These are phyloP conservation scores for Epizoanthus scotinus DNA, from an alignment of 92 coral and sea anemone genomes.

Conservation along the genomic window DNA sequence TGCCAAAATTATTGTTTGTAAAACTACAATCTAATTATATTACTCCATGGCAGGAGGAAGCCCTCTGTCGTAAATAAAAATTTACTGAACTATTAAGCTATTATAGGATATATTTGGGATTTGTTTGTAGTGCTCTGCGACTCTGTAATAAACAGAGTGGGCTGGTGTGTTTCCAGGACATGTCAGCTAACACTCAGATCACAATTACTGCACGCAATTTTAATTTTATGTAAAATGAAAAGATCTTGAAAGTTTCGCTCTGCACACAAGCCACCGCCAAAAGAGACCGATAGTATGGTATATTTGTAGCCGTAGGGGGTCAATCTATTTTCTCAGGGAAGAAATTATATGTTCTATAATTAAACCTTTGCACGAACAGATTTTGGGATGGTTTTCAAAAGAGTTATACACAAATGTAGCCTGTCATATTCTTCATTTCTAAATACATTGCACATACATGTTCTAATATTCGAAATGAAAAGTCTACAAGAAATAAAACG, in stretches of 20 bases:
- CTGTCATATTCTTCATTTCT: background rate
- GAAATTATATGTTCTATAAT: background rate
- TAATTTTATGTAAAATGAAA: background rate
- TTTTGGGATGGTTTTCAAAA: background rate
- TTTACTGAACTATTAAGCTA: too few relatives aligned
- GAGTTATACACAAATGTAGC: background rate
- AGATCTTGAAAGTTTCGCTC: background rate
- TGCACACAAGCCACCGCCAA: constrained; percentile 31
- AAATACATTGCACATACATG: background rate
- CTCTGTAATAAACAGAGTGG: too few relatives aligned
- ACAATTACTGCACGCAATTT: background rate
- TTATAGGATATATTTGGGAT: too few relatives aligned
- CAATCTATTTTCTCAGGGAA: constrained; percentile 10
- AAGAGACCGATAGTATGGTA: constrained; percentile 31
- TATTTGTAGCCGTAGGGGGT: constrained; percentile 30
- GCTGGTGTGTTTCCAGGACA: too few relatives aligned
- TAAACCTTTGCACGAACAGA: background rate
- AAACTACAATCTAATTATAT: too few relatives aligned
- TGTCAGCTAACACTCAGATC: background rate
- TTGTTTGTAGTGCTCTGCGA: too few relatives aligned
- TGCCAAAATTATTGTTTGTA: too few relatives aligned
- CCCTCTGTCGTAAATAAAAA: too few relatives aligned
- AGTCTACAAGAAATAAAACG: background rate
- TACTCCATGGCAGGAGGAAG: too few relatives aligned
- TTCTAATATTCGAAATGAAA: too few relatives aligned